Evolutionary conservation across 2,888 invertebrate genomes (phyloP).

Genomic region (Elegia similella): DNA sequence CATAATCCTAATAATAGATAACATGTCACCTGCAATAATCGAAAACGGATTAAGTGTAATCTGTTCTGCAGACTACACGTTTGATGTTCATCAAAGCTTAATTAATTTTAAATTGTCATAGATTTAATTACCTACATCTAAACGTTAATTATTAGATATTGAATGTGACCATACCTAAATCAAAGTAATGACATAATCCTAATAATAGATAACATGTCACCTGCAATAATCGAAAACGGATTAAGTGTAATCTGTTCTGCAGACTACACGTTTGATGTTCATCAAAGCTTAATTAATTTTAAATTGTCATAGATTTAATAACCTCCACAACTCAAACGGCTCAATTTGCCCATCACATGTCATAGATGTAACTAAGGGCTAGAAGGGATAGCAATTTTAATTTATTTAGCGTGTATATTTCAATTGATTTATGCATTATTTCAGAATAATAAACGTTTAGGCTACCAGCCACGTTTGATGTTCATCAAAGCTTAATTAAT

Average conservation of each 20-base stretch:
- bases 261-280: slow-evolving; percentile 1
- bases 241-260: neutral
- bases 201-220: neutral
- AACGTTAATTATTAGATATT: too few species aligned
- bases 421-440: too few species aligned
- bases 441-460: too few species aligned
- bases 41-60: neutral
- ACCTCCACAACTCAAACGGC: neutral
- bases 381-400: too few species aligned
- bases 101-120: slow-evolving; percentile 9
- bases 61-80: neutral
- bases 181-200: neutral
- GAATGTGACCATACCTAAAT: neutral
- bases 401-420: too few species aligned
- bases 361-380: too few species aligned
- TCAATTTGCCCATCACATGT: neutral
- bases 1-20: neutral
- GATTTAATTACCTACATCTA: neutral
- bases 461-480: slow-evolving; percentile 7
- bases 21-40: neutral
- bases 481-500: slow-evolving; percentile 6
- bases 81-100: slow-evolving; percentile 3
- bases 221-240: neutral
- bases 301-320: slow-evolving; percentile 4
- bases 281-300: slow-evolving; percentile 9